These are phyloP conservation scores for Drosophila ogumai DNA, from an alignment of 1,140 invertebrate genomes.

Conservation along the genomic window DNA sequence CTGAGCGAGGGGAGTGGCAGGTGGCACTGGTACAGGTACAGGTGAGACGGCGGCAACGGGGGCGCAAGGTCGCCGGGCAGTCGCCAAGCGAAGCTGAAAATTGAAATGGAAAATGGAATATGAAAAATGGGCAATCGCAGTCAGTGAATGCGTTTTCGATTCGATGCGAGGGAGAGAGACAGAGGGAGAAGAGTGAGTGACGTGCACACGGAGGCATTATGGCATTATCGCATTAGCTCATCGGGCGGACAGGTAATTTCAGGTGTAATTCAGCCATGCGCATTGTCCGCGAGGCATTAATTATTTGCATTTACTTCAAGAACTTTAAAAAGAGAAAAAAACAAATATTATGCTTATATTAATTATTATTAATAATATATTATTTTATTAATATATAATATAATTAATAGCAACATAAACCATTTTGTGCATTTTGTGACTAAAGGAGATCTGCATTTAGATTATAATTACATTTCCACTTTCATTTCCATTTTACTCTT, in stretches of 20 bases:
- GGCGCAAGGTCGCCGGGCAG: constrained; percentile 34
- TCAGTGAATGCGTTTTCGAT: constrained; percentile 15
- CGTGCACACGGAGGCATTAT: background rate
- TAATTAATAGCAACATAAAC: too few relatives aligned
- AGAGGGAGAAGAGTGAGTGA: constrained; percentile 7
- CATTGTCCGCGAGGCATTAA: constrained; percentile 1
- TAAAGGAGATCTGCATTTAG: background rate
- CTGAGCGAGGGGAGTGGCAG: background rate
- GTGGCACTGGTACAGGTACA: background rate
- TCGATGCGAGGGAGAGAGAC: background rate
- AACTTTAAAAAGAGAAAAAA: constrained; percentile 1
- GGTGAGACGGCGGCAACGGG: constrained; percentile 2
- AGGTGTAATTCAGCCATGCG: constrained; percentile 14
- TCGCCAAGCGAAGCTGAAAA: constrained; percentile 34
- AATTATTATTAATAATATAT: too few relatives aligned
- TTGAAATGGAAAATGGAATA: constrained; percentile 26
- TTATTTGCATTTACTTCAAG: background rate
- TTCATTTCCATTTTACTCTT: too few relatives aligned
- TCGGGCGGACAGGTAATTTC: constrained; percentile 28
- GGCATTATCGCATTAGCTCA: constrained; percentile 32
- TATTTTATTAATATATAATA: too few relatives aligned
- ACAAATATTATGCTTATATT: background rate
- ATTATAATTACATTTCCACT: background rate
- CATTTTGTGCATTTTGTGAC: background rate
- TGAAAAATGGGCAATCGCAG: constrained; percentile 25